A percentile compares a stretch with the other conserved stretches of the same genome.
These are phyloP conservation scores for Sinocyclocheilus grahami DNA, from an alignment of 2,113 vertebrate species.

Conservation along the genomic window DNA sequence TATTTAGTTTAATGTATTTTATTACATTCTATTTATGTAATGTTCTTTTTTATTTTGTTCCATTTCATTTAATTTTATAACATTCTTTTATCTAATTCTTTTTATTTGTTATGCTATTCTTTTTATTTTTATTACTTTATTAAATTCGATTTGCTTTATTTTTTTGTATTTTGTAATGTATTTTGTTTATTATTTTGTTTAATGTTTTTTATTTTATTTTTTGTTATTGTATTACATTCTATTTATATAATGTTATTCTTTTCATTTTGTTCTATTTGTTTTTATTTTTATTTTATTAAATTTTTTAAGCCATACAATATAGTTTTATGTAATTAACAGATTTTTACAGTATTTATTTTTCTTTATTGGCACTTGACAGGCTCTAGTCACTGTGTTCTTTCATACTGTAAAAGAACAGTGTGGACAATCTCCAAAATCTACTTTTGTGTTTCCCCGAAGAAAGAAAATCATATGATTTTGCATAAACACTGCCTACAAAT, in stretches of 20 bases:
- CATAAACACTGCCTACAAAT: not conserved
- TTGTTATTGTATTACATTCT: not conserved
- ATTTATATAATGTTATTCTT: not conserved
- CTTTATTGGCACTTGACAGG: not conserved
- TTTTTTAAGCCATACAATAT: not conserved
- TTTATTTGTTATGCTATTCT: too few species aligned
- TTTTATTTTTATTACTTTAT: too few species aligned
- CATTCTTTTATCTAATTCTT: too few species aligned
- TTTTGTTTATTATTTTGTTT: too few species aligned
- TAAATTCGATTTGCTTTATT: too few species aligned
- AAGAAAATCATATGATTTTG: not conserved
- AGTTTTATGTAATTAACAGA: not conserved
- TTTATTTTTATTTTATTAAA: too few species aligned
- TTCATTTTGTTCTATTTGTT: not conserved
- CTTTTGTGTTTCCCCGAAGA: not conserved
- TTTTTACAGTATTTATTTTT: not conserved
- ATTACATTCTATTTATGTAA: too few species aligned
- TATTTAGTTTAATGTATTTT: too few species aligned
- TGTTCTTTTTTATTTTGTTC: too few species aligned
- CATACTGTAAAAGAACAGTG: not conserved
- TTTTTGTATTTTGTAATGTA: too few species aligned
- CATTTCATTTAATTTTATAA: too few species aligned
- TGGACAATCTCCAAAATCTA: not conserved
- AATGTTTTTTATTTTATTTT: not conserved
- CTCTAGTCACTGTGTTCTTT: not conserved